These are phyloP conservation scores for Apis laboriosa DNA, from an alignment of 1,140 invertebrate genomes.

Conservation along the genomic window DNA sequence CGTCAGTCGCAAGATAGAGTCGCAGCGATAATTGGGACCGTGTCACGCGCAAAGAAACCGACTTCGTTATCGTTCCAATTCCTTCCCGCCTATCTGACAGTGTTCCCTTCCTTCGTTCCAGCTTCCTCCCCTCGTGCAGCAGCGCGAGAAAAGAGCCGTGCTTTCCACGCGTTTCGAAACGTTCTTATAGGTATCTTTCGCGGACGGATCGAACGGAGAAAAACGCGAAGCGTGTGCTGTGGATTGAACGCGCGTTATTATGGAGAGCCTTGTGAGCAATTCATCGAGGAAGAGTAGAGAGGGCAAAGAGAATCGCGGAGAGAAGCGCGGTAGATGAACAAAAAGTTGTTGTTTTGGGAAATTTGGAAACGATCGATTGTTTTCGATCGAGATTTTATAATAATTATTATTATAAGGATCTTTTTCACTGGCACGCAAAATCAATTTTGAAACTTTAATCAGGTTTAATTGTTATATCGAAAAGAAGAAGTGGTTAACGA, in stretches of 20 bases:
- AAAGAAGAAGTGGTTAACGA: too few species aligned
- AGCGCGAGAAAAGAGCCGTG: neutral
- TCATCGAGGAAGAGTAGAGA: neutral
- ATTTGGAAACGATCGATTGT: neutral
- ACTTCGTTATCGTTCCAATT: slow-evolving; percentile 54
- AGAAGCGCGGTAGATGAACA: neutral
- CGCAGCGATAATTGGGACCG: slow-evolving; percentile 61
- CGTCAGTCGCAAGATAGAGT: slow-evolving; percentile 46
- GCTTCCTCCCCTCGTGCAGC: slow-evolving; percentile 13
- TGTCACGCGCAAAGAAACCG: slow-evolving; percentile 59
- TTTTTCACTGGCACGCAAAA: too few species aligned
- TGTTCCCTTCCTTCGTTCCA: slow-evolving; percentile 17
- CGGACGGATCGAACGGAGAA: neutral
- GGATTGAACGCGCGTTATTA: neutral
- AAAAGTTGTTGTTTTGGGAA: neutral
- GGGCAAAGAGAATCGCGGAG: neutral
- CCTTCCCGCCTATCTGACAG: slow-evolving; percentile 36
- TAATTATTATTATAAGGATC: too few species aligned
- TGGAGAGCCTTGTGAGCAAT: neutral
- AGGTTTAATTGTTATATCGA: too few species aligned
- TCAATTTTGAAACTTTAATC: too few species aligned
- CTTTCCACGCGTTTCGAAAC: neutral
- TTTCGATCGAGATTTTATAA: too few species aligned
- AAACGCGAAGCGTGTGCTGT: too few species aligned
- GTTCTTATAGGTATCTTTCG: neutral